Conservation (phyloP, 2,797 vertebrate genomes). For the Coccyzus lansbergi region DNA sequence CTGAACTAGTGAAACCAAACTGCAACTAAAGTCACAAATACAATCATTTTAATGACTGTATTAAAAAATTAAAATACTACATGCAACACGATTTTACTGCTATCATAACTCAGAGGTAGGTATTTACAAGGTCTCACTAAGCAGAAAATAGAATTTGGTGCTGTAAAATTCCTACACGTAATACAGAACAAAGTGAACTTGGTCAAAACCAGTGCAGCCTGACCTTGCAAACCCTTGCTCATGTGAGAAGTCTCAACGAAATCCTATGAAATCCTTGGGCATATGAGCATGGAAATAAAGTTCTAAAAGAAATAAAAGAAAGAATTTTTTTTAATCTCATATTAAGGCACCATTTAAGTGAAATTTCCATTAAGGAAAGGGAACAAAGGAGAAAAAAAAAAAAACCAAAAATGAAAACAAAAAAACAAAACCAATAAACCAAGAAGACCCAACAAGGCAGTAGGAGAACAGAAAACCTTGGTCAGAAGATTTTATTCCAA, state of each 20-base stretch:
- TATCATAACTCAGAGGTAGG: neutral
- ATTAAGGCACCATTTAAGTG: fast-evolving
- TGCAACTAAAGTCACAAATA: neutral
- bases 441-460: too few species aligned
- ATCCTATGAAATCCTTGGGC: slow-evolving; percentile 18
- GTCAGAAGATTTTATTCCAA: neutral
- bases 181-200: neutral
- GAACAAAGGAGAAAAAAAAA: neutral
- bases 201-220: neutral
- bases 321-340: neutral
- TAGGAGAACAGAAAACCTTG: neutral
- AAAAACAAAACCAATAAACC: neutral
- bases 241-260: neutral
- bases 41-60: neutral
- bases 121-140: neutral
- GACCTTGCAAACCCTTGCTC: neutral
- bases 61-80: neutral
- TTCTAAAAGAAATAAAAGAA: neutral
- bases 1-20: neutral
- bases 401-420: neutral
- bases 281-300: neutral
- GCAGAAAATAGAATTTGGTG: neutral
- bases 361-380: neutral
- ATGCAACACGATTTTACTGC: neutral
- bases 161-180: neutral